Conservation (phyloP, 2,888 invertebrate genomes). For the Dryomyza anilis region DNA sequence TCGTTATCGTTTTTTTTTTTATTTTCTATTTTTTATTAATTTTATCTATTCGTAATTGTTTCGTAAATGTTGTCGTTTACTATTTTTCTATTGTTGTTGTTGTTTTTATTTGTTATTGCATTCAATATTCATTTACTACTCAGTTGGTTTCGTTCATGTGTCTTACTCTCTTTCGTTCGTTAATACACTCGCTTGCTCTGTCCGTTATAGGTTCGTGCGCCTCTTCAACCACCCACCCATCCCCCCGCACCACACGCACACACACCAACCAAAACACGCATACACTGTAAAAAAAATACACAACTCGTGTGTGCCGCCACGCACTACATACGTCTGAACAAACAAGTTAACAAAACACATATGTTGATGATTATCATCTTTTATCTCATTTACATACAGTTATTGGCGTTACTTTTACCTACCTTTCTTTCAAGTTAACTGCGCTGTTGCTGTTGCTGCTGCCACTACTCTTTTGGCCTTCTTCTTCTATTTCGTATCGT, state of each 20-base stretch:
- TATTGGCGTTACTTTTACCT: not conserved
- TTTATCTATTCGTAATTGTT: not conserved
- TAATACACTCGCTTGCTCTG: too few species aligned
- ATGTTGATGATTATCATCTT: not conserved
- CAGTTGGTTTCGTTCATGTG: too few species aligned
- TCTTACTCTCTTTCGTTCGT: too few species aligned
- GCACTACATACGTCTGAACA: too few species aligned
- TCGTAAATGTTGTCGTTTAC: slow-evolving; percentile 5
- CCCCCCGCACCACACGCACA: not conserved
- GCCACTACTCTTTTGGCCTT: not conserved
- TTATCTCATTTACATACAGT: not conserved
- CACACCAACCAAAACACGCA: too few species aligned
- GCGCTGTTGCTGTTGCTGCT: not conserved
- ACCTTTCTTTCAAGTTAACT: not conserved
- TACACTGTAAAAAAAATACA: too few species aligned
- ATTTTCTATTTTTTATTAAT: too few species aligned
- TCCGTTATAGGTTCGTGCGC: too few species aligned
- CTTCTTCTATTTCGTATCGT: not conserved
- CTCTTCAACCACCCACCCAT: not conserved
- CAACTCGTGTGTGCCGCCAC: too few species aligned
- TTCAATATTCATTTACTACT: too few species aligned
- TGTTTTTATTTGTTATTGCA: not conserved
- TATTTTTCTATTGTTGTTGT: too few species aligned
- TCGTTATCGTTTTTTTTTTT: not conserved
- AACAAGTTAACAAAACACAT: too few species aligned